Base-by-base conservation (phyloP, 2,888 invertebrate genomes). In the Eupithecia centaureata region DNA sequence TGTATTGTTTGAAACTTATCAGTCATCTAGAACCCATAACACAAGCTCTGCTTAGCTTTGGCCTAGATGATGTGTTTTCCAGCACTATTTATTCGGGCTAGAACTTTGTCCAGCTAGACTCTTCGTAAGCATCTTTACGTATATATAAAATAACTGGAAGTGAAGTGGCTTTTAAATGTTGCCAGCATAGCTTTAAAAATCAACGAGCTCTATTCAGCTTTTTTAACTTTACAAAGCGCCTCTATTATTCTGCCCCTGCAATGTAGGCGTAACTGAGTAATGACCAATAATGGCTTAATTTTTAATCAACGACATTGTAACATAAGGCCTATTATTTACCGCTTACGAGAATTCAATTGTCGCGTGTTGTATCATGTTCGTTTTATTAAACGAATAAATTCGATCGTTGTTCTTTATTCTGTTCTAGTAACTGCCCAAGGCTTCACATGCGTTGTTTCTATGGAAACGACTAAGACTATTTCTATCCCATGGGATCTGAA, bases 201-300 rank as follows among this genome's bases (percentile, higher is more conserved):
- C 7, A 42, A 10, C 10, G 10, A 3, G 22, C 12, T 12, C 52
- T 3, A 52, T 52, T 52, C 27, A 52, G 27, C 27, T 52, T 15
- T 27, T n/a, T n/a, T n/a, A n/a, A n/a, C n/a, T n/a, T 7, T 15
- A 30, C 28, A 56, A 56, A 28, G 27, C 28, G 18, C 27, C 28
- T n/a, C n/a, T 56, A 60, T 60, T 60, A 56, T 61, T 61, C 15
- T 4, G 54, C 54, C 28, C 28, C 18, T 13, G 33, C 15, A 10
- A 15, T 10, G 25, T 33, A 54, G 27, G 51, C 25, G 51, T 61
- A 54, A 33, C 65, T 64, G 52, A 54, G 61, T 64, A 84, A 85
- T 82, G 82, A 73, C 76, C 74, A 76, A 61, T 84, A 86, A 86
- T 86, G 78, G 75, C 84, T 86, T 85, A 84, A 86, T 86, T 82